Conservation (phyloP, 1,140 invertebrate genomes). For the Oedothorax gibbosus region DNA sequence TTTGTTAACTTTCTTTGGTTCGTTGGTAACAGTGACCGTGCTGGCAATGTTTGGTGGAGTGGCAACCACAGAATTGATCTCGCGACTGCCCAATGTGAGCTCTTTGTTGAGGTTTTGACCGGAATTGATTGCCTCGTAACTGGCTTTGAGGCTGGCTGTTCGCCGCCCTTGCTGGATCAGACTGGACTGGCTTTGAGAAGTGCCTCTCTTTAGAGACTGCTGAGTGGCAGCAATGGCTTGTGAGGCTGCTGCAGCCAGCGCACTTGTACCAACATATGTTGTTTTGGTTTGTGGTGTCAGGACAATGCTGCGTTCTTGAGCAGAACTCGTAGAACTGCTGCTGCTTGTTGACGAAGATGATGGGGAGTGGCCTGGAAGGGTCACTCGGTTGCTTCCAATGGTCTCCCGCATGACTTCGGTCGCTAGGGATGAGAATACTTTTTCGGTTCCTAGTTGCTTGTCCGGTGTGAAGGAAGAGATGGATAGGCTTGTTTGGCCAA, state of each 20-base stretch:
- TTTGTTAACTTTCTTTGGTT: constrained; percentile 58
- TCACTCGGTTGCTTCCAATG: constrained; percentile 60
- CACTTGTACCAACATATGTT: constrained; percentile 81
- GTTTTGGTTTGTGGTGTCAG: constrained; percentile 68
- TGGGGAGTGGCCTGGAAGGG: constrained; percentile 38
- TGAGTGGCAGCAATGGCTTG: constrained; percentile 97
- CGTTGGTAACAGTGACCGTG: constrained; percentile 25
- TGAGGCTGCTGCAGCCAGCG: constrained; percentile 93
- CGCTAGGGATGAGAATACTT: constrained; percentile 73
- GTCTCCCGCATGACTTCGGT: constrained; percentile 67
- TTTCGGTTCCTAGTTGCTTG: constrained; percentile 70
- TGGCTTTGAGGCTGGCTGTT: constrained; percentile 94
- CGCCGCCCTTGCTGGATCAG: constrained; percentile 88
- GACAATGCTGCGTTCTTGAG: constrained; percentile 58
- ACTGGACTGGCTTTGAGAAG: constrained; percentile 47
- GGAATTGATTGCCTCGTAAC: constrained; percentile 83
- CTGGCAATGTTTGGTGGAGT: constrained; percentile 47
- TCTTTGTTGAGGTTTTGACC: constrained; percentile 63
- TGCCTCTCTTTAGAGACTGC: constrained; percentile 71
- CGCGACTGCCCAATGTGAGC: constrained; percentile 61
- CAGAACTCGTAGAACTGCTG: constrained; percentile 67
- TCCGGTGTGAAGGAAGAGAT: constrained; percentile 31
- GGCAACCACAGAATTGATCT: constrained; percentile 58
- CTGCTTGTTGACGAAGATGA: constrained; percentile 54
- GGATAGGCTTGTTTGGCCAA: constrained; percentile 41